Evolutionary conservation across 2,888 invertebrate species (phyloP).

Genomic region (Venusia cambrica): DNA sequence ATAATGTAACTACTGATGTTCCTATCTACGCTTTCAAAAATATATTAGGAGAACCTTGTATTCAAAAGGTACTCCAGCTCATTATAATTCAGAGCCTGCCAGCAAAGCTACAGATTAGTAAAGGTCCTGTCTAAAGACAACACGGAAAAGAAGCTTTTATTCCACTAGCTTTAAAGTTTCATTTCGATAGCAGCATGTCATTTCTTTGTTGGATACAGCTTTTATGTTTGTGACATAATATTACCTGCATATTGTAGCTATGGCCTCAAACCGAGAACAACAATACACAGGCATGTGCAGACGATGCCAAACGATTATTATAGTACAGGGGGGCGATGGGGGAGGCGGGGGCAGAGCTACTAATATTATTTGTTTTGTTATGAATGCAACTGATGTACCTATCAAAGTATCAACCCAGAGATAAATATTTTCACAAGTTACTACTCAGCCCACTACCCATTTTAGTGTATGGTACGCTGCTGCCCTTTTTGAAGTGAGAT

Average conservation of each 20-base stretch:
- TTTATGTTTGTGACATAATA: constrained; percentile 29
- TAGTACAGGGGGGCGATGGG: constrained; percentile 35
- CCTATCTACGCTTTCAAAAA: no score
- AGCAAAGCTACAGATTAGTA: constrained; percentile 7
- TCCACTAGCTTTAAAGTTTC: constrained; percentile 10
- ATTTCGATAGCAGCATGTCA: constrained; percentile 10
- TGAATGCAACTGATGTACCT: constrained; percentile 24
- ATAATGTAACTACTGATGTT: no score
- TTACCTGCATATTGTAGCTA: constrained; percentile 26
- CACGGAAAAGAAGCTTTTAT: constrained; percentile 14
- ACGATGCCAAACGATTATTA: constrained; percentile 41
- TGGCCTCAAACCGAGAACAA: constrained; percentile 29
- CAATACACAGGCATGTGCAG: constrained; percentile 37
- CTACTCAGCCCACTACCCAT: no score
- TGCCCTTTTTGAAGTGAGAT: no score
- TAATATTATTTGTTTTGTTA: constrained; percentile 31
- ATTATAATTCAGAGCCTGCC: constrained; percentile 8
- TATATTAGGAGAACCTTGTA: no score
- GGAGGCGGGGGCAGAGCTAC: constrained; percentile 33
- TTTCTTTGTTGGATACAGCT: constrained; percentile 25
- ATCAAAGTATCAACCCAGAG: no score
- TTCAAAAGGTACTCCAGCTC: no score
- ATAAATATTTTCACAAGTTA: no score
- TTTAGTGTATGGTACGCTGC: no score
- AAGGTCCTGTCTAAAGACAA: neutral